These are phyloP conservation scores for Tamias sibiricus DNA, from an alignment of 2,113 vertebrate genomes.

Conservation along the genomic window DNA sequence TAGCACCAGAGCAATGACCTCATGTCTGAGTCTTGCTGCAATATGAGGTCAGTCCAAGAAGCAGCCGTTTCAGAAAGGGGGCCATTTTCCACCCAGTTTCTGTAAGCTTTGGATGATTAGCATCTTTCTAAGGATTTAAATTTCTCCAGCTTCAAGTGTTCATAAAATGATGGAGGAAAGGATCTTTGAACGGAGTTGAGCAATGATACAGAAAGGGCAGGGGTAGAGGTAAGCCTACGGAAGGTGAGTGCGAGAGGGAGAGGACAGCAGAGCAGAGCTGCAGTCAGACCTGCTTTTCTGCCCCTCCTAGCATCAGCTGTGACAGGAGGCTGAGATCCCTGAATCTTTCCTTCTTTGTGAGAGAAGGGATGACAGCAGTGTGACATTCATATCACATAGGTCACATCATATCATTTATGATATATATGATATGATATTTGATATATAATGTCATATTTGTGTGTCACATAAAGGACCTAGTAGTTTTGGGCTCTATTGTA, in stretches of 20 bases:
- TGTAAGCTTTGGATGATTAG: constrained; percentile 3
- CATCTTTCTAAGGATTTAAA: constrained; percentile 9
- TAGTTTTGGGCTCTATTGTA: background rate
- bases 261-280: background rate
- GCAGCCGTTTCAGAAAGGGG: background rate
- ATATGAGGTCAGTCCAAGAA: constrained; percentile 68
- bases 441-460: too few relatives aligned
- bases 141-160: background rate
- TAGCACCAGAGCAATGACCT: constrained; percentile 52
- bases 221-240: background rate
- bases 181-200: background rate
- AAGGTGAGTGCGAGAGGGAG: fast-evolving
- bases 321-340: fast-evolving
- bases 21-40: constrained; percentile 70
- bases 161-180: background rate
- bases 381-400: too few relatives aligned
- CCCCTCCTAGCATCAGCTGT: background rate
- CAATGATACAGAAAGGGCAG: background rate
- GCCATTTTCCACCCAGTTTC: constrained; percentile 38
- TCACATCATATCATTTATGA: too few relatives aligned
- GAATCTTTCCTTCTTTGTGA: background rate
- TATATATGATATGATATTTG: too few relatives aligned
- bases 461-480: background rate
- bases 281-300: background rate
- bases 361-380: background rate